Evolutionary conservation across 1,140 invertebrate species (phyloP), one percentile per base, ranked within the genome.

Genomic region (Wiebesia pumilae): DNA sequence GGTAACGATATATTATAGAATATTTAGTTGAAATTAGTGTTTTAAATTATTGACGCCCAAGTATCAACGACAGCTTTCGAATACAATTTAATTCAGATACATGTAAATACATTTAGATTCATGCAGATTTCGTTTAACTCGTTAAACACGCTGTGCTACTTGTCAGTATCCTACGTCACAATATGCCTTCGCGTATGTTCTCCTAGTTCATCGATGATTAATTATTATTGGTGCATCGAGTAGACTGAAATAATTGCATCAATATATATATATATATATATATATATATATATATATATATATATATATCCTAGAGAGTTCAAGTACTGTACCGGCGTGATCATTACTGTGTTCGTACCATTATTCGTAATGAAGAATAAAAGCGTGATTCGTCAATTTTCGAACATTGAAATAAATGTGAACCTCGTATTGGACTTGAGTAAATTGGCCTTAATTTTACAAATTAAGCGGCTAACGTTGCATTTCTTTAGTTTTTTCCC

Each of bases 201-300:
- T 51, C 47, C 58, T 73, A 69, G 54, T 43, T 84, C 69, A 79
- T 84, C 51, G 47, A 83, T 58, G 40, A 73, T 43, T 79, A 67
- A 84, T 10, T 67, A 79, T n/a, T 35, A 6, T 79, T 38, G 40
- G 33, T 7, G 38, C 75, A 62, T 35, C 58, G 0, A 43, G 58
- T 40, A 19, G 71, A 47, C 38, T 77, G 54, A 51, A 19, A 75
- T 19, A 73, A 71, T 54, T 58, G 16, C 33, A 54, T 71, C n/a
- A 30, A 43, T 67, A 3, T 58, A 33, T 12, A 14, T 65, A 9
- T n/a, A 1, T 47, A n/a, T n/a, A n/a, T n/a, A n/a, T n/a, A n/a
- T n/a, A n/a, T n/a, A n/a, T n/a, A n/a, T n/a, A n/a, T n/a, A n/a
- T n/a, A n/a, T n/a, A n/a, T n/a, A n/a, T n/a, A n/a, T n/a, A n/a